Percentiles rank a stretch among this genome's conserved stretches.
Evolutionary conservation across 2,113 vertebrate species (phyloP).

Genomic region (Stigmatopora nigra): DNA sequence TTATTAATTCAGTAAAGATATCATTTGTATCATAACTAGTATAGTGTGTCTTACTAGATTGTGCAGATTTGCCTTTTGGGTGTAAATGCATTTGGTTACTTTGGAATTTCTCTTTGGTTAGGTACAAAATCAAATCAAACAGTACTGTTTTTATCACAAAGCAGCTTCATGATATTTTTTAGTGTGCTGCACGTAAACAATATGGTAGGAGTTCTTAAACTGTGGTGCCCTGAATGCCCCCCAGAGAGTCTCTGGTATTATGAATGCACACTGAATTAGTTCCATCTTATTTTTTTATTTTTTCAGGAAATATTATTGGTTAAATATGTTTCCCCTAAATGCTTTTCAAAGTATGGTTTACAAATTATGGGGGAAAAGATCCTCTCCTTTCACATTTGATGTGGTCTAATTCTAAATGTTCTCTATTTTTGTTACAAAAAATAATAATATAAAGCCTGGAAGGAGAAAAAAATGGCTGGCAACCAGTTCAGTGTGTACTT

Average conservation of each 20-base stretch:
- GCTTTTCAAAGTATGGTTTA: not conserved
- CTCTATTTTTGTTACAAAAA: not conserved
- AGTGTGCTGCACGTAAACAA: not conserved
- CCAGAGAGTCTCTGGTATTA: not conserved
- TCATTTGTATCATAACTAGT: not conserved
- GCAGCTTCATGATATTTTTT: not conserved
- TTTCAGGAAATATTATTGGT: not conserved
- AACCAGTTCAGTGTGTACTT: no score
- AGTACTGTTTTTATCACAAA: not conserved
- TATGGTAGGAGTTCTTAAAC: not conserved
- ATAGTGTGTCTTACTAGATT: not conserved
- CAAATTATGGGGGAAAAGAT: not conserved
- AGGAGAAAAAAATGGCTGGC: no score
- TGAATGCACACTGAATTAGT: not conserved
- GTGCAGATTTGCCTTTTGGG: not conserved
- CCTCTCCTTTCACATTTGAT: conserved; percentile 19
- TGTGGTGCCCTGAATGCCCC: not conserved
- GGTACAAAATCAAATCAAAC: not conserved
- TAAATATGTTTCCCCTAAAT: not conserved
- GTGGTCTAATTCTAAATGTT: conserved; percentile 4
- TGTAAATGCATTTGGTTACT: not conserved
- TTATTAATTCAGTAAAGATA: not conserved
- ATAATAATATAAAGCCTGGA: no score
- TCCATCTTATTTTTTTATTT: not conserved
- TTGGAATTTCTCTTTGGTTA: not conserved